Evolutionary conservation across 2,797 vertebrate species (phyloP).

Genomic region (Pangasius djambal): DNA sequence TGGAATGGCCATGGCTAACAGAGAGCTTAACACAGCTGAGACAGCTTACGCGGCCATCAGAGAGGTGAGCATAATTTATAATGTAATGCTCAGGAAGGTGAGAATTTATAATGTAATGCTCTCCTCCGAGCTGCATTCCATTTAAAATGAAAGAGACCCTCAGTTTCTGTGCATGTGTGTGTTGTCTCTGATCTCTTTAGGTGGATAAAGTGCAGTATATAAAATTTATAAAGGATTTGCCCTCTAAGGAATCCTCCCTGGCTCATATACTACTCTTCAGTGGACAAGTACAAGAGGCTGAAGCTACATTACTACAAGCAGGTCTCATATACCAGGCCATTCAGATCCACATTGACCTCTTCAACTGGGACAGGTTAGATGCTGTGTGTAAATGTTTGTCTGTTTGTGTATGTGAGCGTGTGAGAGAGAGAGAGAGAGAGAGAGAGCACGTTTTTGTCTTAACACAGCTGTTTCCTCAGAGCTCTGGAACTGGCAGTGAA

Average conservation of each 20-base stretch:
- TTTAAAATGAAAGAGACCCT: not conserved
- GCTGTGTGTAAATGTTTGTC: not conserved
- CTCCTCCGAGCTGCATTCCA: not conserved
- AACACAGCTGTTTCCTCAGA: conserved; percentile 72
- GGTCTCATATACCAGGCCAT: conserved; percentile 93
- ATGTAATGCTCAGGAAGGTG: not conserved
- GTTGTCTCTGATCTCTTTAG: conserved; percentile 65
- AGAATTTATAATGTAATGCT: not conserved
- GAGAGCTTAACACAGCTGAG: conserved; percentile 90
- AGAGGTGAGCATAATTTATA: conserved; percentile 77
- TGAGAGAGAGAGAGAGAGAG: not conserved
- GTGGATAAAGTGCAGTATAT: conserved; percentile 93
- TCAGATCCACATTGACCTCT: conserved; percentile 89
- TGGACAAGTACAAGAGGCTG: conserved; percentile 89
- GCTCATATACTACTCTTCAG: conserved; percentile 92
- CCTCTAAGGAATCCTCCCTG: conserved; percentile 90
- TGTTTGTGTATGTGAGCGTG: conserved; percentile 10
- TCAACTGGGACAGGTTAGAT: conserved; percentile 93
- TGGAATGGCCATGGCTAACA: conserved; percentile 89
- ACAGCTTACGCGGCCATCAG: conserved; percentile 90
- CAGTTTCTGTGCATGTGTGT: not conserved
- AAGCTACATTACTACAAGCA: conserved; percentile 86
- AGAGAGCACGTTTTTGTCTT: not conserved
- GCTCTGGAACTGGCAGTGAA: conserved; percentile 95
- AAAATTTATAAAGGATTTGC: conserved; percentile 89